Evolutionary conservation across 1,140 invertebrate species (phyloP), one percentile per base, ranked within the genome.

Genomic region (Drosophila bifasciata): DNA sequence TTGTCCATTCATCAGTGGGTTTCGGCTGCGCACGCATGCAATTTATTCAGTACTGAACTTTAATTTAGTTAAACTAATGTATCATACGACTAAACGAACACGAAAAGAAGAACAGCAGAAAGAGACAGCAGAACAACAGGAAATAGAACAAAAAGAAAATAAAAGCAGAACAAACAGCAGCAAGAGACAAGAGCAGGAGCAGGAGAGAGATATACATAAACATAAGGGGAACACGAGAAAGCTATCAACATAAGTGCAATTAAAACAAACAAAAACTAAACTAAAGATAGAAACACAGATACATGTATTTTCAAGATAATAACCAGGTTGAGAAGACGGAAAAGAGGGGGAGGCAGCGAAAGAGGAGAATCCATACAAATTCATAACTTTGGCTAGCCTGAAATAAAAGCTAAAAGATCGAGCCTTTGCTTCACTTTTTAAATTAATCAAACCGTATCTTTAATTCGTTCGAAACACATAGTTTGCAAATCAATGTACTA

Each of bases 221-320:
- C n/a, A n/a, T n/a, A 36, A 11, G 32, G 11, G 32, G 11, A 36
- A 13, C 32, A 36, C 28, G 15, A 48, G 48, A 70, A 44, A 70
- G 56, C 49, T 77, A 84, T 63, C 76, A 55, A 74, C 79, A 76
- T 79, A 83, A 83, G 80, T 83, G 79, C 79, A 83, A 83, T 85
- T 83, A 83, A 68, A 36, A 74, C 57, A 48, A 73, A 57, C 39
- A 64, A 61, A 23, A 48, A 16, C 5, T 36, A 41, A 23, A 76
- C 19, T 16, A 62, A 62, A 13, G 62, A 43, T 32, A 36, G 16
- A 8, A 43, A 53, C 28, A 39, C 28, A 17, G 45, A 39, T 13
- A 49, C 21, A 17, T 39, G 39, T 39, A 48, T 60, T 48, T 57
- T 15, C 50, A 8, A 59, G 39, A 53, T 25, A 43, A 23, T 28